These are phyloP conservation scores for Sinohyriopsis cumingii DNA, from an alignment of 2,888 invertebrate species.

Conservation along the genomic window DNA sequence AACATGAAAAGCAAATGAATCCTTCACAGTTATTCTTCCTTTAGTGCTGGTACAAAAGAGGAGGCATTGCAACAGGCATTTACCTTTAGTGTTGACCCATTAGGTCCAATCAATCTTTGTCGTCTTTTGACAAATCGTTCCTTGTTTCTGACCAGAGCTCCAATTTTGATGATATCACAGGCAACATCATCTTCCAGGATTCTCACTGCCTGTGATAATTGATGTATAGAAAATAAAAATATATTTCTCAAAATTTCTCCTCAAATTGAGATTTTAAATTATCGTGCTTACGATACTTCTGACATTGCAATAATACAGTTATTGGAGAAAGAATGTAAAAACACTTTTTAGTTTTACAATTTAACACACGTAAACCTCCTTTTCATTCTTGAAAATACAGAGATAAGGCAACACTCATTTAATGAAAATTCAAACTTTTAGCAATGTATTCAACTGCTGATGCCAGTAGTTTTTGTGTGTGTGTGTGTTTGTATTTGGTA, in stretches of 20 bases:
- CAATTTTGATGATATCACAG: conserved; percentile 97
- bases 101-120: conserved; percentile 95
- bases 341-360: too few species aligned
- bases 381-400: too few species aligned
- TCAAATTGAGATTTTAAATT: too few species aligned
- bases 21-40: background rate
- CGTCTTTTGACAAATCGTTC: conserved; percentile 96
- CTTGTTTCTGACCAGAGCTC: conserved; percentile 86
- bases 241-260: background rate
- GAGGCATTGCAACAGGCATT: background rate
- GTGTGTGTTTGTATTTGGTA: too few species aligned
- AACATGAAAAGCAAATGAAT: background rate
- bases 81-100: conserved; percentile 96
- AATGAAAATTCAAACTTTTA: too few species aligned
- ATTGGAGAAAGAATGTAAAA: too few species aligned
- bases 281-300: too few species aligned
- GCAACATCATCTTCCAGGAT: conserved; percentile 87
- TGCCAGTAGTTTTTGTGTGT: too few species aligned
- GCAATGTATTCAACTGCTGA: too few species aligned
- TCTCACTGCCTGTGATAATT: conserved; percentile 67
- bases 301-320: too few species aligned
- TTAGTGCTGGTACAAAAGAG: background rate
- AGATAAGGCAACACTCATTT: too few species aligned
- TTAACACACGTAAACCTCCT: too few species aligned
- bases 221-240: background rate